Evolutionary conservation across 2,797 vertebrate genomes (phyloP).

Genomic region (Limnodromus scolopaceus): DNA sequence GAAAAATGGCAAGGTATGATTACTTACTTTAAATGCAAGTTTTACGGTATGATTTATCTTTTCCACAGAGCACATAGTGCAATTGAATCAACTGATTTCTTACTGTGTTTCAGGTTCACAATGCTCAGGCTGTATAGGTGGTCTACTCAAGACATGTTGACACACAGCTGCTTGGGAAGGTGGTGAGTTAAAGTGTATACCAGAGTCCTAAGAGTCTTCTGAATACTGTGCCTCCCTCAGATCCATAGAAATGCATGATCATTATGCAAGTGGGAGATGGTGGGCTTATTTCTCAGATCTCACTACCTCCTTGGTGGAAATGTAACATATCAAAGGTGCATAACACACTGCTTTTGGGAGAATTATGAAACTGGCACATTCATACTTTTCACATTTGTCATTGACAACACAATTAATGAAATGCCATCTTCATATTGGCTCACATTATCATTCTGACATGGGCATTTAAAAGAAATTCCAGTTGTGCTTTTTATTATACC

Average conservation of each 20-base stretch:
- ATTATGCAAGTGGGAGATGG: neutral
- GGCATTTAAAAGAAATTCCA: neutral
- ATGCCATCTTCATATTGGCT: neutral
- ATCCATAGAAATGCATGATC: neutral
- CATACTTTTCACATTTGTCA: neutral
- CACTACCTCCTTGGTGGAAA: neutral
- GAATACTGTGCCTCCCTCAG: accelerated
- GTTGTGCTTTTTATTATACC: neutral
- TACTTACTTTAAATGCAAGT: neutral
- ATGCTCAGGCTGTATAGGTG: neutral
- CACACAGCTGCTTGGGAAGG: neutral
- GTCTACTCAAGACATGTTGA: neutral
- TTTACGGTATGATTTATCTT: neutral
- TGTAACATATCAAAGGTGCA: neutral
- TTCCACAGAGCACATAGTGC: neutral
- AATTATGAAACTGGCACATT: neutral
- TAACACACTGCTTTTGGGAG: neutral
- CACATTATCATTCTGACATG: neutral
- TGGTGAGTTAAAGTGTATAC: neutral
- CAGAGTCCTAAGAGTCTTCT: neutral
- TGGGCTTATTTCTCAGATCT: neutral
- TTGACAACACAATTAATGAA: neutral
- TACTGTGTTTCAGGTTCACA: neutral
- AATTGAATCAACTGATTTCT: neutral
- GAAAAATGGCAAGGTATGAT: neutral